Evolutionary conservation across 2,888 invertebrate genomes (phyloP).

Genomic region (Nomada lathburiana): DNA sequence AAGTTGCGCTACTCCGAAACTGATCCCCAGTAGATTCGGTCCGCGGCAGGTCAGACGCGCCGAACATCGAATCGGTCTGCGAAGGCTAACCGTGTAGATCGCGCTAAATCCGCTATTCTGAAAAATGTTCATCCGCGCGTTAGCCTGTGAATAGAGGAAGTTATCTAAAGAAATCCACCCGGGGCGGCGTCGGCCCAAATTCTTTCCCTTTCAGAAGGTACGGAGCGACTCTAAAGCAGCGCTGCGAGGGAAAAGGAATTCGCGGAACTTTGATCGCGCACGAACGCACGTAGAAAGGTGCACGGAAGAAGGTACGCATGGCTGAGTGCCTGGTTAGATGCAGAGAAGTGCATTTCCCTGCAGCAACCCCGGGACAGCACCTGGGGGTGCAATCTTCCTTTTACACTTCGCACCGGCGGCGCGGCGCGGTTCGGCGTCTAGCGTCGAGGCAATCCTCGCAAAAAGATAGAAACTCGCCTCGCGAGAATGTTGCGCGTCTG

Average conservation of each 20-base stretch:
- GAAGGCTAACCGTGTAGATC: not conserved
- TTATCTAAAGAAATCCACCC: conserved; percentile 31
- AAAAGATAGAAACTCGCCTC: conserved; percentile 32
- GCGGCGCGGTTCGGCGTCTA: not conserved
- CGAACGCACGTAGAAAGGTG: conserved; percentile 27
- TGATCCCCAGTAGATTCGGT: not conserved
- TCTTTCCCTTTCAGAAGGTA: not conserved
- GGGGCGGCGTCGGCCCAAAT: conserved; percentile 14
- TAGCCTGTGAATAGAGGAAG: conserved; percentile 15
- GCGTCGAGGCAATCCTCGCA: conserved; percentile 26
- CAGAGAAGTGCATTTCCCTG: conserved; percentile 53
- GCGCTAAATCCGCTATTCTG: not conserved
- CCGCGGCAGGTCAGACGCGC: not conserved
- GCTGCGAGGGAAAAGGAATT: conserved; percentile 4
- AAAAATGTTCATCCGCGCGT: conserved; percentile 4
- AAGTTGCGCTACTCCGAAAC: not conserved
- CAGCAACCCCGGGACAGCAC: conserved; percentile 53
- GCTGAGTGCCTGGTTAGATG: conserved; percentile 42
- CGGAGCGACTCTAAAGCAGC: conserved; percentile 11
- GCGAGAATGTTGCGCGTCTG: conserved; percentile 17
- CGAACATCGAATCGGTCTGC: no score
- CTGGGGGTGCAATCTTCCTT: conserved; percentile 61
- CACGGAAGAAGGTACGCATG: conserved; percentile 30
- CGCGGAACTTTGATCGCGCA: conserved; percentile 50
- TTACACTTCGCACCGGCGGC: conserved; percentile 38